These are phyloP conservation scores for Diorhabda sublineata DNA, from an alignment of 1,140 invertebrate genomes.

Conservation along the genomic window DNA sequence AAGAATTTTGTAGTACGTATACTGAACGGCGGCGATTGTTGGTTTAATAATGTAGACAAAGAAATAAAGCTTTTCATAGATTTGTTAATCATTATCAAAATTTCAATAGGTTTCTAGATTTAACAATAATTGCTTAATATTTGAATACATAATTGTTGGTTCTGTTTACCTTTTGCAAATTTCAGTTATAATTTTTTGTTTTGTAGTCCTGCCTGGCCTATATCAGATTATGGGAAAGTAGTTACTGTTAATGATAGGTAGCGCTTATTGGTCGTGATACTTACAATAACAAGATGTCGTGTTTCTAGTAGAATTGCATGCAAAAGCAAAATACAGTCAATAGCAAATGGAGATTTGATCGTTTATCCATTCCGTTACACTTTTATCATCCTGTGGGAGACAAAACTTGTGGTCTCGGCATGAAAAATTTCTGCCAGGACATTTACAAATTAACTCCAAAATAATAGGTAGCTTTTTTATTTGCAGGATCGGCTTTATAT, in stretches of 20 bases:
- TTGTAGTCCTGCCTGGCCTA: not conserved
- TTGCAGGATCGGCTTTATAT: too few relatives aligned
- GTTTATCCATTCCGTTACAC: not conserved
- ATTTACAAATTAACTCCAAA: too few relatives aligned
- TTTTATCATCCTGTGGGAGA: not conserved
- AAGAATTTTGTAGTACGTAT: too few relatives aligned
- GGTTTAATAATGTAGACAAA: too few relatives aligned
- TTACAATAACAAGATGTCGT: not conserved
- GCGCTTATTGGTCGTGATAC: not conserved
- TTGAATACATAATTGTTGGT: too few relatives aligned
- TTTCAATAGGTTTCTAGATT: too few relatives aligned
- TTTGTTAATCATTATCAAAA: too few relatives aligned
- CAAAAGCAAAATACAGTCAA: not conserved
- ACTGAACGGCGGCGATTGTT: too few relatives aligned
- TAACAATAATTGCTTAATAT: too few relatives aligned
- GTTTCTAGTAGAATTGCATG: not conserved
- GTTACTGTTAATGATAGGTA: not conserved
- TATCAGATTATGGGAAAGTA: not conserved
- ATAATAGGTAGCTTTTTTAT: too few relatives aligned
- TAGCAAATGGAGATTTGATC: not conserved
- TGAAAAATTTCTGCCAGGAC: not conserved
- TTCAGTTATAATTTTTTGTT: not conserved
- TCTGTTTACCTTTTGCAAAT: not conserved
- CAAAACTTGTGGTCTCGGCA: not conserved
- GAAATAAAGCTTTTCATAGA: too few relatives aligned